Base-by-base conservation (phyloP, 2,113 vertebrate species). In the Alces alces region DNA sequence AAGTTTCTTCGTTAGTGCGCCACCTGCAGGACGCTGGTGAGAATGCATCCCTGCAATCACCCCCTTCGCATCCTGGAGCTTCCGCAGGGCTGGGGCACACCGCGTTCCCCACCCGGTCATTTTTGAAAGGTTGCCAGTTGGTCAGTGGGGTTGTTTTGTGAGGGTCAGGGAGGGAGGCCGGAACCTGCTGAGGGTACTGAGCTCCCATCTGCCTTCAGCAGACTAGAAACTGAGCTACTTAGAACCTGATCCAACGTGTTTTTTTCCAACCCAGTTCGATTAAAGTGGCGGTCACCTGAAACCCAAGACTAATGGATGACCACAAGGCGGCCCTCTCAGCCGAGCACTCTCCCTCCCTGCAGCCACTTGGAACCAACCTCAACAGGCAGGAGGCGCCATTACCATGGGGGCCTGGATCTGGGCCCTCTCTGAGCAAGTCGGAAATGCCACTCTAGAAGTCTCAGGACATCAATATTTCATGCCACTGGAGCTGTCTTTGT, bases 401-500 rank as follows among this genome's bases (percentile, higher is more conserved):
- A 70, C 76, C 73, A 70, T 1, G 3, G 23, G 64, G 93, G 60
- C 55, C 52, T 55, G 93, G 83, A 93, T 89, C 92, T 9, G 0
- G 57, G 54, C 85, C 85, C 54, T 89, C 11, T 4, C 89, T 12
- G 64, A 47, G 19, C 17, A 47, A 95, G 97, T 90, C 52, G 0
- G 45, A 86, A 89, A 91, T 0, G 9, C 79, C 86, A 96, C 96
- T 97, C 92, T 76, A 86, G 57, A 95, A 70, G 97, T 90, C 95
- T 96, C 91, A 6, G 87, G 93, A 52, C 97, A 98, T 98, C 98
- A 98, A 98, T 98, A 98, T 98, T 98, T 98, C 97, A 98, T 97
- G 97, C 93, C 21, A 1, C 97, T 70, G 89, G 80, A 97, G 70
- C 96, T 91, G 94, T 96, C 98, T 98, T 98, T 98, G 97, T 98